Base-by-base conservation (phyloP, 2,113 vertebrate genomes). In the Condylura cristata region DNA sequence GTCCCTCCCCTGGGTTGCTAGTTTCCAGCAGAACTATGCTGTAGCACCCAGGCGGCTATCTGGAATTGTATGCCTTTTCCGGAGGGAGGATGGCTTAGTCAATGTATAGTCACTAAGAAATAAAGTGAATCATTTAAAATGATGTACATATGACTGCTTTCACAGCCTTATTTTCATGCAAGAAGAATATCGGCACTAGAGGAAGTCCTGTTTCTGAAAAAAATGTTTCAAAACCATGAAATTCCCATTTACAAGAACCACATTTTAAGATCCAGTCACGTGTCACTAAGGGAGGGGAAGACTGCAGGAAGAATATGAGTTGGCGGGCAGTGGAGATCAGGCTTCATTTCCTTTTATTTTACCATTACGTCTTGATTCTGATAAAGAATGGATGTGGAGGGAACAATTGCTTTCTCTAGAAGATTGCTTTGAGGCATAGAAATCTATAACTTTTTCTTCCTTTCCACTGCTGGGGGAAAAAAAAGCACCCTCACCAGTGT, bases 351-450 rank as follows among this genome's bases (percentile, higher is more conserved):
- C 48, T 96, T 97, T 94, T 90, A 96, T 95, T 97, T 95, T 92
- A 83, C 91, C 81, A 87, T 82, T 95, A 88, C 75, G 81, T 94
- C 96, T 96, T 84, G 90, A 97, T 97, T 92, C 93, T 97, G 96
- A 92, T 97, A 97, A 97, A 92, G 97, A 96, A 97, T 91, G 88
- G 85, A 96, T 87, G 79, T 72, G 46, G 82, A 82, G 74, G 87
- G 93, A 96, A 97, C 96, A 96, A 96, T 97, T 96, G 68, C 82
- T 76, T 97, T 97, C 97, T 93, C 82, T 83, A 96, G 94, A 96
- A 98, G 93, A 96, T 97, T 96, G 82, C 96, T 97, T 89, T 87
- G 93, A 96, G 83, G 93, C 96, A 95, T 94, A 95, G 89, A 89
- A 89, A 93, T 97, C 63, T 78, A 2, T 97, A 74, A 94, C 82